A percentile compares a stretch with the other conserved stretches of the same genome.
Evolutionary conservation across 2,888 invertebrate genomes (phyloP).

Genomic region (Coelopa pilipes): DNA sequence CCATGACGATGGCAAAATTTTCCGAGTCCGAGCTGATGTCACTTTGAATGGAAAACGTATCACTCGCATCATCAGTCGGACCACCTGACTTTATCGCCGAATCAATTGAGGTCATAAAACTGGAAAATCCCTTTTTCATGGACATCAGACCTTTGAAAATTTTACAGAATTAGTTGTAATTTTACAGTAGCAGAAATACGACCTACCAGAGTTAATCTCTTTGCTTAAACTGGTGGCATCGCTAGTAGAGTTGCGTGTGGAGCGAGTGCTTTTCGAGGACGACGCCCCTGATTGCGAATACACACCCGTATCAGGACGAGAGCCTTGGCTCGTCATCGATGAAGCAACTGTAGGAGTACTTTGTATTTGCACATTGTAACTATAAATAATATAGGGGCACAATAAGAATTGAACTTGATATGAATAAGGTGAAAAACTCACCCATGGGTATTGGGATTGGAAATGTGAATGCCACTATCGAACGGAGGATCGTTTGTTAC

Average conservation of each 20-base stretch:
- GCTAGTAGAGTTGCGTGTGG: constrained; percentile 56
- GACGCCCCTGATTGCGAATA: constrained; percentile 54
- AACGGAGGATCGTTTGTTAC: constrained; percentile 62
- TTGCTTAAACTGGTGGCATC: constrained; percentile 65
- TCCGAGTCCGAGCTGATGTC: constrained; percentile 91
- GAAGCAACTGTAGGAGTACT: constrained; percentile 62
- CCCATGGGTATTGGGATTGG: constrained; percentile 67
- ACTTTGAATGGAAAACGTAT: constrained; percentile 80
- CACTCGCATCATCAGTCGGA: constrained; percentile 76
- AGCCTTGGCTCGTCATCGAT: constrained; percentile 58
- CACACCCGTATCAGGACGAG: constrained; percentile 60
- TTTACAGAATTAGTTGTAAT: constrained; percentile 18
- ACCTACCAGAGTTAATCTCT: constrained; percentile 69
- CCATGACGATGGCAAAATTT: constrained; percentile 81
- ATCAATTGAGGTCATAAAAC: constrained; percentile 85
- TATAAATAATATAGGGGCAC: constrained; percentile 40
- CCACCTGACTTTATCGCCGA: constrained; percentile 79
- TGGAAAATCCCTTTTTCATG: constrained; percentile 86
- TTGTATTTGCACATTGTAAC: constrained; percentile 66
- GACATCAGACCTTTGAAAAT: constrained; percentile 72
- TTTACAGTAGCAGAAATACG: not conserved
- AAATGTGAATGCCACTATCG: constrained; percentile 58
- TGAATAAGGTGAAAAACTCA: constrained; percentile 42
- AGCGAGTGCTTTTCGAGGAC: constrained; percentile 66
- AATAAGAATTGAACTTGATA: not conserved